Evolutionary conservation across 1,140 invertebrate species (phyloP), one percentile per base, ranked within the genome.

Genomic region (Nylanderia fulva): DNA sequence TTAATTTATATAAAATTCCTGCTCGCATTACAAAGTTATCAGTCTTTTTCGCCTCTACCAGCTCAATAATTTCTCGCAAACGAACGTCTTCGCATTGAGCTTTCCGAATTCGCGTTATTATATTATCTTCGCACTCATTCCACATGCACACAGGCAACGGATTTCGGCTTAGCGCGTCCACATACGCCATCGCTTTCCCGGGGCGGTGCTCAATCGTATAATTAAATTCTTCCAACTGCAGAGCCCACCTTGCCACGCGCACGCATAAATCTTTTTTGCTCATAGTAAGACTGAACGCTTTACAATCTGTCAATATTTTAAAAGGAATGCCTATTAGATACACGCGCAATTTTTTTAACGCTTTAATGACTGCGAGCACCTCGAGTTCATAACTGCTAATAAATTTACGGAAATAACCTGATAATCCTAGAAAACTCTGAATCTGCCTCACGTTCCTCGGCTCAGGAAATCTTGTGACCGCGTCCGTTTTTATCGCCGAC

Each of bases 201-300:
- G 91, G 39, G 90, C 91, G 3, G 92, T 85, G 29, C 8, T 33
- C 11, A 3, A 33, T 33, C 29, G 29, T 33, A 82, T 88, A 92
- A 64, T 91, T 61, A 39, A 89, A 89, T 61, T 91, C 86, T 56
- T 92, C 63, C 13, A 91, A 27, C 6, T 91, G 63, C 72, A 93
- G 29, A 56, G 75, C 63, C 75, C 66, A 79, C 27, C 84, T 54
- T 18, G 52, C 52, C 18, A 54, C 52, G 18, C 18, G 52, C 52
- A 54, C 52, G n/a, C 52, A n/a, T n/a, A 54, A 54, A 54, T 33
- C 29, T 33, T 33, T 33, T 3, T 33, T 33, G 3, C 29, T 33
- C 29, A 33, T 33, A 33, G 29, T 54, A 33, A 33, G 29, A 3
- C 48, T 45, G 13, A 45, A 45, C 13, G 42, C 42, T 13, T 45